Evolutionary conservation across 2,888 invertebrate genomes (phyloP).

Genomic region (Xanthorhoe spadicearia): DNA sequence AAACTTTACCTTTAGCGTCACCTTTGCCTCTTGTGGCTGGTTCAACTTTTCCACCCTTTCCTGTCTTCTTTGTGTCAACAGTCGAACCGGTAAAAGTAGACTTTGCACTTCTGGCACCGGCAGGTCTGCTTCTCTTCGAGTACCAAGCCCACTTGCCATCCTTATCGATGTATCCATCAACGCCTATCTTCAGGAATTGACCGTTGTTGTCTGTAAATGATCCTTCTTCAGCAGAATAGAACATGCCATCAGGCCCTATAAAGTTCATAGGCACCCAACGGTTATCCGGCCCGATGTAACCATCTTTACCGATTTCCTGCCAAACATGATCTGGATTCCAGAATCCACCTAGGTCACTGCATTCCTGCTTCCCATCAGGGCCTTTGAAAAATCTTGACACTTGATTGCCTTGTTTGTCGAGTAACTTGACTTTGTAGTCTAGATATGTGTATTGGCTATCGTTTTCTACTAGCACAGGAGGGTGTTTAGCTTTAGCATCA

Average conservation of each 20-base stretch:
- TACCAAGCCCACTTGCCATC: constrained; percentile 76
- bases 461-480: constrained; percentile 53
- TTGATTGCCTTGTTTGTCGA: constrained; percentile 73
- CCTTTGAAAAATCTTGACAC: constrained; percentile 75
- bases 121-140: constrained; percentile 47
- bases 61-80: constrained; percentile 44
- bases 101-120: constrained; percentile 47
- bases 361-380: constrained; percentile 73
- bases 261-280: constrained; percentile 78
- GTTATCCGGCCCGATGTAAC: constrained; percentile 74
- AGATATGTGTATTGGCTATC: constrained; percentile 73
- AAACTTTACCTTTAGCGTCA: constrained; percentile 43
- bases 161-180: constrained; percentile 76
- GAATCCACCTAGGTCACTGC: constrained; percentile 79
- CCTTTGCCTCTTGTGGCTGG: constrained; percentile 40
- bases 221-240: constrained; percentile 74
- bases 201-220: constrained; percentile 64
- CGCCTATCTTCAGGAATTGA: constrained; percentile 62
- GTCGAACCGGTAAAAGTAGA: constrained; percentile 50
- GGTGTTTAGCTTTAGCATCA: constrained; percentile 72
- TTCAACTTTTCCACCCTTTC: constrained; percentile 36
- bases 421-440: constrained; percentile 75
- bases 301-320: constrained; percentile 78
- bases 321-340: constrained; percentile 68
- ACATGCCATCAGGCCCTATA: constrained; percentile 73